Base-by-base conservation (phyloP, 1,140 invertebrate species). In the Cyclargus thomasi region DNA sequence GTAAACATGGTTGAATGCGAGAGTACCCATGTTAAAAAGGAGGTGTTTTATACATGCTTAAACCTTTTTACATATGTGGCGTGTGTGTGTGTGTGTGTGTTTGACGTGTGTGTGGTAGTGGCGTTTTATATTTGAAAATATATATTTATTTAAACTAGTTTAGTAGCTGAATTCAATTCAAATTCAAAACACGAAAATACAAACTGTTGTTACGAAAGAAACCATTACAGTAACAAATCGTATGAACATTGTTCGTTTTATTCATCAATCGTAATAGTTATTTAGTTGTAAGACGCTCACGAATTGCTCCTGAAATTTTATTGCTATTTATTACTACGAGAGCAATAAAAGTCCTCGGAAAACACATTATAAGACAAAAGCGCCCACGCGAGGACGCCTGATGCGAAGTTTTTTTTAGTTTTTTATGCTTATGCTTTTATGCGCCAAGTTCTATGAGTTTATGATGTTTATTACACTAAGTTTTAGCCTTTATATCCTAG, bases 291-390 rank as follows among this genome's bases (percentile, higher is more conserved):
- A 55, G n/a, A 55, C 53, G n/a, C 18, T 55, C 53, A 8, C 53
- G 53, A 20, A 55, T 55, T 55, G 53, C 53, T 55, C 7, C 53
- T 55, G 53, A 55, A 55, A 18, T 17, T 55, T 55, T 55, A 55
- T 55, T 20, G 53, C 53, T 55, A 55, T 55, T 55, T 55, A 55
- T 55, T 55, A 8, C 53, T 55, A 10, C 53, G 18, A 55, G 6
- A 18, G 53, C 53, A 55, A 55, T 55, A 55, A 55, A 55, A 55
- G 16, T 55, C 17, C 18, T 55, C 6, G 53, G 7, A 2, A 55
- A 55, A 55, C 53, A 55, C 53, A 55, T 55, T 55, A 55, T 6
- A 55, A n/a, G n/a, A 16, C 47, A 16, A 55, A 55, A 55, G 53
- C n/a, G 18, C 17, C n/a, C 53, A 55, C 5, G 53, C 53, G 14